phyloP scores from a whole-genome alignment of 2,113 vertebrate species.

The Scalopus aquaticus region DNA sequence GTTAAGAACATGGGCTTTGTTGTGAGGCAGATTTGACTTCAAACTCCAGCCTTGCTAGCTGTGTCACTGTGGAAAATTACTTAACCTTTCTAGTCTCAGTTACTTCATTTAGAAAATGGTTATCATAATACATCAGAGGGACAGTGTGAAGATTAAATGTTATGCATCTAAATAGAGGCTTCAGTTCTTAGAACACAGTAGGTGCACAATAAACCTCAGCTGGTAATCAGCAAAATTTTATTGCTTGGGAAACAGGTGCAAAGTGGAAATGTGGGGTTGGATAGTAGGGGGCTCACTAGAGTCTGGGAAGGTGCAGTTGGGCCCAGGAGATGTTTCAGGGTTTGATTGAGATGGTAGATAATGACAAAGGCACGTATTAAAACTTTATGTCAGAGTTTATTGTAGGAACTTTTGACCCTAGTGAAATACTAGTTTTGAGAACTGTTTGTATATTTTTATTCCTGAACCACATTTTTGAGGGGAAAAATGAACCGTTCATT shows the following conservation, averaged over 20 bases:
- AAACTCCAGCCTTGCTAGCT: background rate
- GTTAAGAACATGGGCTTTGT: background rate
- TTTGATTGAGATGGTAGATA: background rate
- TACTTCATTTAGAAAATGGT: background rate
- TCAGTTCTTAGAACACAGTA: background rate
- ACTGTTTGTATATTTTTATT: background rate
- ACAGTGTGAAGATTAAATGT: background rate
- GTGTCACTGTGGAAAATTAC: background rate
- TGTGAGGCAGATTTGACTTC: background rate
- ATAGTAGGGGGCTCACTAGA: background rate
- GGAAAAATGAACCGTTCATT: background rate
- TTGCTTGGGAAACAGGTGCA: background rate
- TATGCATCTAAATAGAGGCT: background rate
- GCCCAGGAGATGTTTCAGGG: background rate
- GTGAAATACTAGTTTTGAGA: slow-evolving; percentile 25
- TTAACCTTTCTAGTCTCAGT: slow-evolving; percentile 12
- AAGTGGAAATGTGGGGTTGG: background rate
- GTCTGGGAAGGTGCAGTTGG: background rate
- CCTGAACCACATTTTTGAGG: background rate
- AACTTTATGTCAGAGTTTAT: slow-evolving; percentile 38
- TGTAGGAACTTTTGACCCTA: slow-evolving; percentile 33
- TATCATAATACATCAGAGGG: background rate
- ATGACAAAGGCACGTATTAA: slow-evolving; percentile 20
- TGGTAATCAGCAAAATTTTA: background rate
- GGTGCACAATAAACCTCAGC: background rate